Evolutionary conservation across 2,797 vertebrate species (phyloP), one percentile per base, ranked within the genome.

Genomic region (Cirrhinus mrigala): DNA sequence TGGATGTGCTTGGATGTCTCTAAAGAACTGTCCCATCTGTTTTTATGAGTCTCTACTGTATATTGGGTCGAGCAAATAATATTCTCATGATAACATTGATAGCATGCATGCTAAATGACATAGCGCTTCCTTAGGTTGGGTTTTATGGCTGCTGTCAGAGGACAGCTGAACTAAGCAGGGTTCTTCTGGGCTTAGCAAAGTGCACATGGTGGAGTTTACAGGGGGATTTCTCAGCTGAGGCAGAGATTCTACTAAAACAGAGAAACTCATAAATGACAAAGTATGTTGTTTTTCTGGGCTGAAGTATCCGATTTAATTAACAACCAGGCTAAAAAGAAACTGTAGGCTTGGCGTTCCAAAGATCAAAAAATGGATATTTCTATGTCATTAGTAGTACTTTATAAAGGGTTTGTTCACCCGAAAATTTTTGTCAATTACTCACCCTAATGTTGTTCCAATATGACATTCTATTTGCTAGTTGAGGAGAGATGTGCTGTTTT

Each of bases 1-100:
- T 76, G 27, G 24, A 66, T 18, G 56, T 27, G 24, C 29, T 60
- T 70, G 33, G 70, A 79, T 37, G 22, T 64, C 69, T 82, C 33
- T 16, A 37, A 75, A 71, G 24, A 84, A 86, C 33, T 37, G 64
- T 58, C 76, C n/a, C 64, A 62, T 78, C 40, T 50, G 58, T 27
- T 81, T 85, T 89, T 88, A 85, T 73, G 48, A 37, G 44, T 70
- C 68, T 68, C 11, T 33, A 70, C 66, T 69, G 16, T 69, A 22
- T 84, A 44, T 27, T 60, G 82, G 69, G 11, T 29, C 69, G 62
- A 62, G 40, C n/a, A 54, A 81, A 81, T 85, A 81, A 87, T 56
- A 52, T 52, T 79, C 56, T 44, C 46, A 84, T 77, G n/a, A 86
- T 81, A 60, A 22, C 40, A 29, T 22, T 58, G 22, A 86, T 79